A percentile compares a stretch with the other conserved stretches of the same genome.
Evolutionary conservation across 2,797 vertebrate genomes (phyloP).

Genomic region (Alauda arvensis): DNA sequence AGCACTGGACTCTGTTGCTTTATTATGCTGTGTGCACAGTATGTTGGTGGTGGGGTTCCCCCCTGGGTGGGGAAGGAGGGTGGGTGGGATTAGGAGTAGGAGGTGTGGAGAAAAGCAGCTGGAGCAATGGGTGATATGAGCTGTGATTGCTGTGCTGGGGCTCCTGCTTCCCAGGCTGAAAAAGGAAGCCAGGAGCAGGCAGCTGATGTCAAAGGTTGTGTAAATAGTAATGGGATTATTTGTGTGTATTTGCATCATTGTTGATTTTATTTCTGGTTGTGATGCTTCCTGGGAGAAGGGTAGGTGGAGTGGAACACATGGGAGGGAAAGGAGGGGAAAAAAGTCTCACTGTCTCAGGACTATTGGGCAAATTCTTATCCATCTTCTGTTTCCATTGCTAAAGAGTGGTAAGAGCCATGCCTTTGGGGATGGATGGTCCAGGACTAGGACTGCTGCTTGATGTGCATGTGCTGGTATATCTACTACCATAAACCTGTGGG

Average conservation of each 20-base stretch:
- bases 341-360: neutral
- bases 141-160: neutral
- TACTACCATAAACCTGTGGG: neutral
- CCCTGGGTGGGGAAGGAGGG: neutral
- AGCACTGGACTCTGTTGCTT: conserved; percentile 15
- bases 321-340: neutral
- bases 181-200: neutral
- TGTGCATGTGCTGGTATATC: neutral
- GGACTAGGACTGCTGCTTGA: neutral
- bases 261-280: neutral
- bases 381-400: neutral
- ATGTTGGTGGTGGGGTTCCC: neutral
- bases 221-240: neutral
- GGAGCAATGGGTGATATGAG: neutral
- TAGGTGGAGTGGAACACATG: neutral
- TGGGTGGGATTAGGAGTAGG: neutral
- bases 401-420: neutral
- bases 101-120: neutral
- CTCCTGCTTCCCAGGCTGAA: neutral
- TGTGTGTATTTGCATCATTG: neutral
- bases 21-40: neutral
- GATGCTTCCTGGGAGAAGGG: neutral
- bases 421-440: neutral
- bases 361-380: neutral
- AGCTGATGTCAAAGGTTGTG: neutral